phyloP scores from a whole-genome alignment of 2,888 invertebrate genomes.

The Nesidiocoris tenuis region DNA sequence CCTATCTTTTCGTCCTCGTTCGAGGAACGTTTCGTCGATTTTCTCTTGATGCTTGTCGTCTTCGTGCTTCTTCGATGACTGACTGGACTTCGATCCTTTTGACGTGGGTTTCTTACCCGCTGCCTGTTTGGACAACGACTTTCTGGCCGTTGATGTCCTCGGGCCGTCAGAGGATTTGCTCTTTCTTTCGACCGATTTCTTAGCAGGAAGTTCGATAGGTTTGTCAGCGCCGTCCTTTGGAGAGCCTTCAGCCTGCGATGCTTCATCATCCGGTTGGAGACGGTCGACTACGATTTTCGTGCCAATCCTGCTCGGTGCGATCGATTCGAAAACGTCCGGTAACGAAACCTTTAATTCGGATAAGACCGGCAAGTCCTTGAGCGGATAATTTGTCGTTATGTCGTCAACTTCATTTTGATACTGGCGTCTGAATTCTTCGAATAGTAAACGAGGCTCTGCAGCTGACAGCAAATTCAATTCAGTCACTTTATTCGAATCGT shows the following conservation, averaged over 20 bases:
- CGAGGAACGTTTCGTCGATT: slow-evolving; percentile 7
- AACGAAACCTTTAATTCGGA: background rate
- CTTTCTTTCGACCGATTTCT: slow-evolving; percentile 3
- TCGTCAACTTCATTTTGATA: slow-evolving; percentile 4
- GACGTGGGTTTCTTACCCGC: background rate
- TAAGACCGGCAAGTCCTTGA: background rate
- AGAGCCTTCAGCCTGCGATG: too few species aligned
- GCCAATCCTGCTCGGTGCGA: background rate
- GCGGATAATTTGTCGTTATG: slow-evolving; percentile 5
- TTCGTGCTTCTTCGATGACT: background rate
- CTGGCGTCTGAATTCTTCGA: slow-evolving; percentile 25
- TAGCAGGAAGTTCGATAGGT: background rate
- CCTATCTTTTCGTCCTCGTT: slow-evolving; percentile 19
- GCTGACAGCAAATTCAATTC: slow-evolving; percentile 27
- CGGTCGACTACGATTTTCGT: too few species aligned
- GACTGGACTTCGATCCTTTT: background rate
- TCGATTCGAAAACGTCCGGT: background rate
- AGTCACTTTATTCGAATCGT: slow-evolving; percentile 3
- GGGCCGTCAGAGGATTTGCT: slow-evolving; percentile 8
- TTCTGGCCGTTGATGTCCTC: background rate
- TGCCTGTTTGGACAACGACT: slow-evolving; percentile 2
- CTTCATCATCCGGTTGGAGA: too few species aligned
- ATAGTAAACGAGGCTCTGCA: slow-evolving; percentile 14
- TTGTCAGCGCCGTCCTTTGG: background rate
- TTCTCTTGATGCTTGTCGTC: background rate